Conservation (phyloP, 2,113 vertebrate genomes). For the Stercorarius parasiticus region DNA sequence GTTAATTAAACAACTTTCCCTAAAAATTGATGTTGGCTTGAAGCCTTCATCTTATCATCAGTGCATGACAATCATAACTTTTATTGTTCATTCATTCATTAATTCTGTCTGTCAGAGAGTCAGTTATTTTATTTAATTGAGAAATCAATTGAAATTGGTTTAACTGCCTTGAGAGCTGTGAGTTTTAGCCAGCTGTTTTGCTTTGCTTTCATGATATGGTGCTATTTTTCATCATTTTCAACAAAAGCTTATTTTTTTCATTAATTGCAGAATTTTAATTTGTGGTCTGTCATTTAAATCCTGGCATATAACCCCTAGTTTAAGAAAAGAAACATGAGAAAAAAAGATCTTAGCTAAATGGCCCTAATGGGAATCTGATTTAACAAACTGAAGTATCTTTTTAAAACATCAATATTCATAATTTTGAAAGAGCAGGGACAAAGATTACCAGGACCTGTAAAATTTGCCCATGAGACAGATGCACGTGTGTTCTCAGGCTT, state of each 20-base stretch:
- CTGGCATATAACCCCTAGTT: neutral
- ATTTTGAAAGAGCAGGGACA: neutral
- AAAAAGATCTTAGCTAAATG: neutral
- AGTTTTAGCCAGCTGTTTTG: neutral
- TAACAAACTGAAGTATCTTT: neutral
- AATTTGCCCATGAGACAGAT: neutral
- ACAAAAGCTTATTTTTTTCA: neutral
- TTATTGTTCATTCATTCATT: neutral
- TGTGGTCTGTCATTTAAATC: neutral
- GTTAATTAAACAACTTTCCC: neutral
- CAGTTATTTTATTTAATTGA: neutral
- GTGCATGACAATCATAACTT: neutral
- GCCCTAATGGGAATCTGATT: neutral
- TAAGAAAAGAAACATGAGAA: neutral
- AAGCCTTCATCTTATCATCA: neutral
- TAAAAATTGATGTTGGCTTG: neutral
- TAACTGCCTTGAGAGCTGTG: neutral
- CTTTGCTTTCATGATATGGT: neutral
- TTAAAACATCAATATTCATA: neutral
- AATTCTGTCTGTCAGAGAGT: neutral
- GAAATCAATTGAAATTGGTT: neutral
- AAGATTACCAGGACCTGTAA: neutral
- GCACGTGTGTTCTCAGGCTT: neutral
- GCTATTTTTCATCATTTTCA: neutral
- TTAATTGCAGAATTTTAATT: neutral